Evolutionary conservation across 1,140 invertebrate species (phyloP).

Genomic region (Drosophila grimshawi): DNA sequence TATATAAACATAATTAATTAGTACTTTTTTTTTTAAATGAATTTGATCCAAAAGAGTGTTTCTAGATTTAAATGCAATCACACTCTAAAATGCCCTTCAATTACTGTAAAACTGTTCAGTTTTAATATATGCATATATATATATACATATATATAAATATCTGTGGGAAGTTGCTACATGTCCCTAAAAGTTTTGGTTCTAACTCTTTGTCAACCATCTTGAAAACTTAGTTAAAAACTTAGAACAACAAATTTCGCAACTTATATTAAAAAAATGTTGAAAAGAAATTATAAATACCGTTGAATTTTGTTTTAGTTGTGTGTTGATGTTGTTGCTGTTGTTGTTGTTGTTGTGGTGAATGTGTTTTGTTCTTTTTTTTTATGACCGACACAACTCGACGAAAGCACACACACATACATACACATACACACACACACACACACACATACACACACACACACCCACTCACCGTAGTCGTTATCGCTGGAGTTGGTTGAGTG

Average conservation of each 20-base stretch:
- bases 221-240: not conserved
- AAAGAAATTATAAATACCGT: constrained; percentile 81
- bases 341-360: constrained; percentile 40
- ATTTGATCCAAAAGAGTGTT: too few relatives aligned
- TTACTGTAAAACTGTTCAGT: too few relatives aligned
- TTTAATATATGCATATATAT: too few relatives aligned
- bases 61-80: too few relatives aligned
- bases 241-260: not conserved
- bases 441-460: not conserved
- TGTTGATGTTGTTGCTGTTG: constrained; percentile 55
- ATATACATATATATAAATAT: too few relatives aligned
- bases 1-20: too few relatives aligned
- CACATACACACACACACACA: constrained; percentile 5
- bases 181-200: too few relatives aligned
- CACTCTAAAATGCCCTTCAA: too few relatives aligned
- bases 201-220: too few relatives aligned
- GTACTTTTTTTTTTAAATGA: too few relatives aligned
- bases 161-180: too few relatives aligned
- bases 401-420: not conserved
- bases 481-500: too few relatives aligned
- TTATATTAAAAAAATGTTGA: not conserved
- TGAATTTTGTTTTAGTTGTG: constrained; percentile 69
- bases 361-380: constrained; percentile 14
- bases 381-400: constrained; percentile 10
- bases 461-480: not conserved